Base-by-base conservation (phyloP, 2,113 vertebrate species). In the Perca fluviatilis region DNA sequence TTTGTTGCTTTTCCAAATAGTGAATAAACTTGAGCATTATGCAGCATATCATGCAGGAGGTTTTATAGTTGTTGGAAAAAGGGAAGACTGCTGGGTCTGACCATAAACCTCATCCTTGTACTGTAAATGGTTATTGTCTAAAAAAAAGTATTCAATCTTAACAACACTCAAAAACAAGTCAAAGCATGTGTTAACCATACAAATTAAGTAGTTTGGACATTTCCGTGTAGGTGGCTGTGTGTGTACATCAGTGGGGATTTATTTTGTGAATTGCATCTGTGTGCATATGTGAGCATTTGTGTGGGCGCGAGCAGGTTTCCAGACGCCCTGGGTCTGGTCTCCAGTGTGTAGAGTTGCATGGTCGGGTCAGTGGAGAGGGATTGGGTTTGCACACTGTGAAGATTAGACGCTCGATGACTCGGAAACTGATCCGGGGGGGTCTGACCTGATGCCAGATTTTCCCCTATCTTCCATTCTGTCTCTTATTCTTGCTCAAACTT, bases 1-100 rank as follows among this genome's bases (percentile, higher is more conserved):
- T 87, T 91, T 90, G 82, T 80, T 80, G 74, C 80, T 89, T 91
- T 88, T 80, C 85, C 76, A 74, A 85, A 77, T 66, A 68, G 64
- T 62, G 67, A 80, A 80, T 86, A 84, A 86, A 86, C 57, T 33
- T 46, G 57, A 72, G 72, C 63, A 58, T 86, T 50, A 80, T 76
- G 76, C 72, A 40, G 74, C 51, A 72, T 67, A 86, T 84, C 72
- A 73, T 25, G 84, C 68, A 19, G 40, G 61, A 82, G 73, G 36
- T 71, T 72, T 83, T 56, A 81, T 14, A 12, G 67, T 57, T 36
- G 23, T 8, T 60, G 51, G 60, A 82, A 79, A 79, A 73, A 76
- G 56, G 57, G 47, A 57, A 23, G 66, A 53, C 0, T 19, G 53
- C 56, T 12, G 19, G 13, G 7, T 60, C 46, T 64, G 77, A 82